These are phyloP conservation scores for Scaptomyza cyrtandrae DNA, from an alignment of 2,888 invertebrate genomes.

Conservation along the genomic window DNA sequence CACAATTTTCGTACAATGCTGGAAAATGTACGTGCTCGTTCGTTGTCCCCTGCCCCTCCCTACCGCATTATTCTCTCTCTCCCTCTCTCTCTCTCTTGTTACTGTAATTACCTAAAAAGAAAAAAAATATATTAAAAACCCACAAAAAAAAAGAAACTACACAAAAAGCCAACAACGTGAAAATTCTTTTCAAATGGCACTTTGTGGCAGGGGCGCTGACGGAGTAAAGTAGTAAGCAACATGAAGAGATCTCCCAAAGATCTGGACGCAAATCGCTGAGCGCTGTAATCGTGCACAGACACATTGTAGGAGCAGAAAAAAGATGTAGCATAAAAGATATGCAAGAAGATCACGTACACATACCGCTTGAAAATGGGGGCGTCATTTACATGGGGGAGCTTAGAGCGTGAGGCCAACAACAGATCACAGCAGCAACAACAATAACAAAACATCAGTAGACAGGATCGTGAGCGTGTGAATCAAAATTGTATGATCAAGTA, in stretches of 20 bases:
- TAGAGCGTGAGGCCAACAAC: conserved; percentile 59
- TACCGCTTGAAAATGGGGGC: conserved; percentile 71
- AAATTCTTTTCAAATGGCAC: conserved; percentile 78
- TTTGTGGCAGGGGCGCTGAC: conserved; percentile 40
- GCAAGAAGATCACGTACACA: conserved; percentile 71
- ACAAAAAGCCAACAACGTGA: conserved; percentile 65
- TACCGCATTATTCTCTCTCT: conserved; percentile 34
- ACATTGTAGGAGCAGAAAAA: conserved; percentile 19
- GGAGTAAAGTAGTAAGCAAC: conserved; percentile 42
- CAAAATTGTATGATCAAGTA: conserved; percentile 17
- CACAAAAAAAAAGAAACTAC: conserved; percentile 18
- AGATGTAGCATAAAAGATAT: conserved; percentile 74
- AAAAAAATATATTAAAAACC: conserved; percentile 12
- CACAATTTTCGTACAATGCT: conserved; percentile 78
- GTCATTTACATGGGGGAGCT: conserved; percentile 75
- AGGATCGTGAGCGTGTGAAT: conserved; percentile 78
- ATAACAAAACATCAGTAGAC: conserved; percentile 21
- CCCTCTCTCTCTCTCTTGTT: conserved; percentile 34
- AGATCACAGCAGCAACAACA: conserved; percentile 45
- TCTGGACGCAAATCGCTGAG: conserved; percentile 53
- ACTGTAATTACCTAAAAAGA: conserved; percentile 69
- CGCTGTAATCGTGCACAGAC: conserved; percentile 71
- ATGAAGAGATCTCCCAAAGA: conserved; percentile 72
- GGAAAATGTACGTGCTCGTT: conserved; percentile 75
- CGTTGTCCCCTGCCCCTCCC: conserved; percentile 56